phyloP scores from a whole-genome alignment of 2,888 invertebrate genomes.

The Hedya salicella region DNA sequence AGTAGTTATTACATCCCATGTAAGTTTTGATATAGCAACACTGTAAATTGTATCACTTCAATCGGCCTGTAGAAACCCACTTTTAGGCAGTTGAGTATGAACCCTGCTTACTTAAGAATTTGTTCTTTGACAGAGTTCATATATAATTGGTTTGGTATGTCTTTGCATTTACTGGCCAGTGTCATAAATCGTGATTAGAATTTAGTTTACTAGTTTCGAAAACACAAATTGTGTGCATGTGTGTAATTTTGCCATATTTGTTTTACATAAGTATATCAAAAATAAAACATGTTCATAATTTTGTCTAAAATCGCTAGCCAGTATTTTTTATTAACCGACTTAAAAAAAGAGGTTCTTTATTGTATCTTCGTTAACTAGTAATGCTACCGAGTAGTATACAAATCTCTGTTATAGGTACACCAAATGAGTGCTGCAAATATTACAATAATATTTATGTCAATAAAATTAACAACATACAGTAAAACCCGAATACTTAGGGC shows the following conservation, averaged over 20 bases:
- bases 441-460: not conserved
- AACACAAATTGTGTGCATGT: not conserved
- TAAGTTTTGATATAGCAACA: conserved; percentile 16
- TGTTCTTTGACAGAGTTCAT: not conserved
- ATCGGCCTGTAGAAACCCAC: conserved; percentile 16
- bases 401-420: not conserved
- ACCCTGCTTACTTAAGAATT: not conserved
- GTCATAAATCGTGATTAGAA: not conserved
- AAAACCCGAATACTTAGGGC: too few relatives aligned
- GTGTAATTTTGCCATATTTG: not conserved
- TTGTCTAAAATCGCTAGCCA: not conserved
- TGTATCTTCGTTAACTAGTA: too few relatives aligned
- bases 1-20: conserved; percentile 18
- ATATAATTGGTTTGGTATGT: not conserved
- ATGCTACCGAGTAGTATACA: too few relatives aligned
- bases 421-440: not conserved
- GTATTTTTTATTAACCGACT: too few relatives aligned
- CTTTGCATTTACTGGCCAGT: conserved; percentile 1
- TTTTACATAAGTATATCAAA: too few relatives aligned
- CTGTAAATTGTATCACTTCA: conserved; percentile 34
- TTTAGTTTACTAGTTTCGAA: not conserved
- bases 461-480: not conserved
- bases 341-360: too few relatives aligned
- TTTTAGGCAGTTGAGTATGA: not conserved
- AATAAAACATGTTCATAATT: not conserved